These are phyloP conservation scores for Teleiodes luculella DNA, from an alignment of 2,888 invertebrate genomes.

Conservation along the genomic window DNA sequence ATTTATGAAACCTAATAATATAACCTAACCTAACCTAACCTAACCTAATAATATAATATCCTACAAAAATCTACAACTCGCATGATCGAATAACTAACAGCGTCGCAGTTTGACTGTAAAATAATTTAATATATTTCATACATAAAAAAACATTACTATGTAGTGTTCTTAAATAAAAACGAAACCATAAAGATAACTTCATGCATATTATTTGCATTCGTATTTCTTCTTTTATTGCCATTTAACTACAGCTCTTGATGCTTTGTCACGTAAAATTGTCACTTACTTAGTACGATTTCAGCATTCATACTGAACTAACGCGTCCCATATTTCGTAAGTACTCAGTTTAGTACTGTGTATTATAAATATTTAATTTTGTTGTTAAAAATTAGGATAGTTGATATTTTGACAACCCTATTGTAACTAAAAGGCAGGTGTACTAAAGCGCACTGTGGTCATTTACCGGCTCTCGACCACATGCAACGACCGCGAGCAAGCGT, in stretches of 20 bases:
- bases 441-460: conserved; percentile 52
- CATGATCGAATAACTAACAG: too few relatives aligned
- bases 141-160: background rate
- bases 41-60: too few relatives aligned
- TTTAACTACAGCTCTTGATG: background rate
- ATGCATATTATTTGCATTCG: background rate
- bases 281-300: background rate
- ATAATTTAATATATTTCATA: background rate
- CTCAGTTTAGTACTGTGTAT: background rate
- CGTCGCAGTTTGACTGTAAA: background rate
- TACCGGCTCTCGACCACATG: conserved; percentile 54
- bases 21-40: too few relatives aligned
- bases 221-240: background rate
- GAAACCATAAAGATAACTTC: conserved; percentile 2
- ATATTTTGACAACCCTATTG: conserved; percentile 13
- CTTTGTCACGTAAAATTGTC: background rate
- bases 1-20: too few relatives aligned
- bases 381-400: background rate
- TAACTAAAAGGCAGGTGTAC: conserved; percentile 35
- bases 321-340: background rate
- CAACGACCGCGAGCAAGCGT: conserved; percentile 49
- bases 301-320: background rate
- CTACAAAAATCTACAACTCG: too few relatives aligned
- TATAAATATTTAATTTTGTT: too few relatives aligned
- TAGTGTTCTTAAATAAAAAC: background rate